These are phyloP conservation scores for Hemicentrotus pulcherrimus DNA, from an alignment of 35 echinoderm and acorn worm species.

Conservation along the genomic window DNA sequence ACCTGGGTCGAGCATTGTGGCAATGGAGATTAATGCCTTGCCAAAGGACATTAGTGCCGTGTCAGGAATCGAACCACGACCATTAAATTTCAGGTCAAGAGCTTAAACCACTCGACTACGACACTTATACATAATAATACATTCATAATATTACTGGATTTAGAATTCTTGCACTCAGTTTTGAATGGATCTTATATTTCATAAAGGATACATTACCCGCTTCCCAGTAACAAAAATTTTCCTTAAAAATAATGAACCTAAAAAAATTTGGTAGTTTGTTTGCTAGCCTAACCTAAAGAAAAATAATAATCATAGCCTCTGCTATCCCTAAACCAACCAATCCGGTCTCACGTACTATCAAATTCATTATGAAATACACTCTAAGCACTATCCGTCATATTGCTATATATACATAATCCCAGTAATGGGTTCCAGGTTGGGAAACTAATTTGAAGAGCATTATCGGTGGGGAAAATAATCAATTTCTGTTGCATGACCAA, in stretches of 20 bases:
- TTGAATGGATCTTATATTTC: too few relatives aligned
- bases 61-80: too few relatives aligned
- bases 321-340: not conserved
- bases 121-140: too few relatives aligned
- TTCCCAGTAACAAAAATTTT: too few relatives aligned
- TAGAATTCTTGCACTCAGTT: not conserved
- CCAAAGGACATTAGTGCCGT: too few relatives aligned
- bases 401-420: not conserved
- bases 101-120: too few relatives aligned
- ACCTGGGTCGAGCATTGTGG: too few relatives aligned
- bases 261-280: not conserved
- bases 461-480: not conserved
- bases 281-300: not conserved
- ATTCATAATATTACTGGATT: not conserved
- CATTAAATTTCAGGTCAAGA: too few relatives aligned
- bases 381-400: not conserved
- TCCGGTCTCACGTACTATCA: not conserved
- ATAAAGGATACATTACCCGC: too few relatives aligned
- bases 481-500: constrained; percentile 3
- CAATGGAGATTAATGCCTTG: too few relatives aligned
- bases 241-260: not conserved
- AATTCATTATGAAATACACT: not conserved
- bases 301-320: not conserved
- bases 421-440: not conserved
- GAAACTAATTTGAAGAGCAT: not conserved